Evolutionary conservation across 2,113 vertebrate genomes (phyloP).

Genomic region (Heloderma charlesbogerti): DNA sequence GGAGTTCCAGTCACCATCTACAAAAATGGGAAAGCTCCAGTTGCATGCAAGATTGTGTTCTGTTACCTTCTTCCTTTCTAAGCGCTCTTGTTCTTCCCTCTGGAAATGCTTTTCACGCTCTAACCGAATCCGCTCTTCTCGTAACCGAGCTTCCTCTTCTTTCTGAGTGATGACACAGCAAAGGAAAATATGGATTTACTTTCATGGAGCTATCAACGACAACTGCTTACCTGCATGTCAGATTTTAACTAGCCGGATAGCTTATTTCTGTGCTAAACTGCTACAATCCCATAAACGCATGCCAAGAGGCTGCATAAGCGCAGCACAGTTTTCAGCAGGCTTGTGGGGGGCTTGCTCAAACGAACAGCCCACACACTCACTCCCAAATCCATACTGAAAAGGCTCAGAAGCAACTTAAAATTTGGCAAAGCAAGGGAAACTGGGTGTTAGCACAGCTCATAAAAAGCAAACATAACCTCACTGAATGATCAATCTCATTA

Average conservation of each 20-base stretch:
- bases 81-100: constrained; percentile 94
- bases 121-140: constrained; percentile 86
- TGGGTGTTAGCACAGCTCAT: not conserved
- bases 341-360: not conserved
- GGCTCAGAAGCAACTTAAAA: not conserved
- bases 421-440: not conserved
- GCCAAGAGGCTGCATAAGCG: not conserved
- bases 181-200: not conserved
- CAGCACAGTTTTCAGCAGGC: no score
- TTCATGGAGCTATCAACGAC: not conserved
- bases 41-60: not conserved
- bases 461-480: not conserved
- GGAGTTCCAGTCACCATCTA: no score
- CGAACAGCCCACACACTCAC: not conserved
- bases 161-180: constrained; percentile 69
- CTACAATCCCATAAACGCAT: not conserved
- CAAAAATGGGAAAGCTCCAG: not conserved
- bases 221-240: not conserved
- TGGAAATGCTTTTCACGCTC: constrained; percentile 96
- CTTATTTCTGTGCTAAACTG: not conserved
- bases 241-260: not conserved
- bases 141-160: constrained; percentile 89
- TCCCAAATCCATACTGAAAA: not conserved
- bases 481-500: not conserved
- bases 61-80: constrained; percentile 94